A percentile compares a stretch with the other conserved stretches of the same genome.
These are phyloP conservation scores for Mellivora capensis DNA, from an alignment of 2,113 vertebrate genomes.

Conservation along the genomic window DNA sequence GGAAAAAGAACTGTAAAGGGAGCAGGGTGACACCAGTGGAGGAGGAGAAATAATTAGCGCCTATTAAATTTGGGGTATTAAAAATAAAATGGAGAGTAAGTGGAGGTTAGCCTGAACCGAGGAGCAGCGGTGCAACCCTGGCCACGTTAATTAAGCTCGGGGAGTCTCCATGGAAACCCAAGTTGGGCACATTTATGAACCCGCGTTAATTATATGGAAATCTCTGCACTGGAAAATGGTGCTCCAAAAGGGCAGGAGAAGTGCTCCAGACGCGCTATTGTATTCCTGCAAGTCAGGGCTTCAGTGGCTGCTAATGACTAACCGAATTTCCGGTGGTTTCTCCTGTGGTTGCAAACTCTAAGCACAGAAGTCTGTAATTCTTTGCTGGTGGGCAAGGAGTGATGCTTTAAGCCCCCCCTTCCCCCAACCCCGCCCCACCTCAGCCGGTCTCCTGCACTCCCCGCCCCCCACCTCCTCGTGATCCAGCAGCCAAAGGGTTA, in stretches of 20 bases:
- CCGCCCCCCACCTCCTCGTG: no score
- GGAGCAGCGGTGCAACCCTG: neutral
- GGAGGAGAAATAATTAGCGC: neutral
- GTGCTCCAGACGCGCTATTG: neutral
- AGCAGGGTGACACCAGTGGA: neutral
- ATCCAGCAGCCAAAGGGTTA: neutral
- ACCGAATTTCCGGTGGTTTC: neutral
- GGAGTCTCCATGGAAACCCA: slow-evolving; percentile 79
- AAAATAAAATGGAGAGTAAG: slow-evolving; percentile 25
- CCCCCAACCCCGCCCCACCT: no score
- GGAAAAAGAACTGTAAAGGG: neutral
- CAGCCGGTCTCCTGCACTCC: neutral
- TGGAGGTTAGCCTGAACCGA: neutral
- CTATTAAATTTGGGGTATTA: slow-evolving; percentile 25
- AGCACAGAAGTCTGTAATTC: neutral
- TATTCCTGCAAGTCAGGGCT: neutral
- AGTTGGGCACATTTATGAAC: slow-evolving; percentile 16
- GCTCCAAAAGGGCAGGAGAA: neutral
- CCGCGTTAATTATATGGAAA: slow-evolving; percentile 25
- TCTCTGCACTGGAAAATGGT: neutral
- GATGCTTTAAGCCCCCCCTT: no score
- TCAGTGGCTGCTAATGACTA: accelerated
- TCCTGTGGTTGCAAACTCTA: neutral
- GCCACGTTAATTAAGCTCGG: slow-evolving; percentile 31
- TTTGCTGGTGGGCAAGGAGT: neutral